Base-by-base conservation (phyloP, 2,797 vertebrate genomes). In the Lepilemur septentrionalis region DNA sequence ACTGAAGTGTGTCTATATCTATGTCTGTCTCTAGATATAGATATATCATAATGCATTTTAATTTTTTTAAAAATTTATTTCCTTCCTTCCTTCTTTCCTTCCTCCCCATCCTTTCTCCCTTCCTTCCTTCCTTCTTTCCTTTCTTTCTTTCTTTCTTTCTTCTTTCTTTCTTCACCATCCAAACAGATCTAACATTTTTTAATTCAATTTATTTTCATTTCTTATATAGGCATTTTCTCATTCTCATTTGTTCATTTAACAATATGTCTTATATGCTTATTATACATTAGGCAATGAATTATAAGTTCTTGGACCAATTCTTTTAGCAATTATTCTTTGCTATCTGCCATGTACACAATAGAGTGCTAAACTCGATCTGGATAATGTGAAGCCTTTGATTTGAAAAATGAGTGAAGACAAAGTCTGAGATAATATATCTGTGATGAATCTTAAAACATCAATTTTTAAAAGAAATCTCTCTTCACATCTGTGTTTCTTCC, bases 311-410 rank as follows among this genome's bases (percentile, higher is more conserved):
- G 7, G 14, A 46, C 83, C 5, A 70, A 83, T 69, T 55, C 76
- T 73, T n/a, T 83, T 35, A 67, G 18, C 7, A 83, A 63, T 85
- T 93, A 52, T 85, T 84, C 69, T 78, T 59, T 76, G 32, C 65
- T 69, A 50, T 59, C 14, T 48, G 1, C 14, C 55, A 5, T 67
- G 59, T 30, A 61, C 23, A 67, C 7, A 85, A 43, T 17, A 59
- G 20, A 52, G 4, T 18, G 6, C 18, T 67, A 78, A 87, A 4
- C 8, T 41, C 23, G 67, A 12, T 80, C 32, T 73, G 14, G 17
- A 79, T 88, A 41, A 48, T 7, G 2, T 41, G 23, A 65, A 46
- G 7, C 0, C 50, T 61, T 92, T 55, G 35, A 65, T 80, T 43
- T 28, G 0, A 96, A 90, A 91, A 72, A 32, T 50, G 38, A 1